A percentile compares a stretch with the other conserved stretches of the same genome.
Conservation (phyloP, 2,888 invertebrate genomes). For the Thereva unica region DNA sequence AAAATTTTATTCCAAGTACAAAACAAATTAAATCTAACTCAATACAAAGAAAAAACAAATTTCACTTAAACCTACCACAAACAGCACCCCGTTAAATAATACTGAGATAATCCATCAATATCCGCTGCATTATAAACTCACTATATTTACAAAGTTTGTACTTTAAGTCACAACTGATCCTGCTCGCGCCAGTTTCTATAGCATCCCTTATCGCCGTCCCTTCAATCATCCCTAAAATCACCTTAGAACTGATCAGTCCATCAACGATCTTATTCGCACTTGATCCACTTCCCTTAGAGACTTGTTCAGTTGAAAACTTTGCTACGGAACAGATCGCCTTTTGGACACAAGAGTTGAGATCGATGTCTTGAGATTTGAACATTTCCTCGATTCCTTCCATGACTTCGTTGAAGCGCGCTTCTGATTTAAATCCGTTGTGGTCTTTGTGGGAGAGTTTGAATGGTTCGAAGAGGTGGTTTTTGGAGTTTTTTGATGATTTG, state of each 20-base stretch:
- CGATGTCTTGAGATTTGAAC: slow-evolving; percentile 61
- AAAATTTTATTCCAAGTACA: no score
- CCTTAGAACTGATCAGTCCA: slow-evolving; percentile 47
- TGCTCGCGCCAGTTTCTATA: slow-evolving; percentile 55
- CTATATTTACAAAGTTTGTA: slow-evolving; percentile 55
- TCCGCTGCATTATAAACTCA: background rate
- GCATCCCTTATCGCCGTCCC: slow-evolving; percentile 60
- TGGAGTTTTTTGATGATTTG: background rate
- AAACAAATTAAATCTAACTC: no score
- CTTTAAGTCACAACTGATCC: slow-evolving; percentile 53
- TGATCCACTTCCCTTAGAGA: slow-evolving; percentile 52
- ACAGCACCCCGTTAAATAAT: no score
- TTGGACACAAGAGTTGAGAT: slow-evolving; percentile 64
- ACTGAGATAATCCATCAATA: no score
- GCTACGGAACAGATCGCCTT: slow-evolving; percentile 60
- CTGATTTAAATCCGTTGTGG: background rate
- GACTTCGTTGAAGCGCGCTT: slow-evolving; percentile 20
- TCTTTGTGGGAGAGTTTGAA: no score
- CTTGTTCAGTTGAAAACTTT: slow-evolving; percentile 52
- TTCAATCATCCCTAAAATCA: slow-evolving; percentile 52
- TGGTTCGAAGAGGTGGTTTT: no score
- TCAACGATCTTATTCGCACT: slow-evolving; percentile 58
- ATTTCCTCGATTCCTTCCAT: slow-evolving; percentile 60
- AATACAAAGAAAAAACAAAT: no score
- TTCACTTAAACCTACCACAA: no score